These are phyloP conservation scores for Dufourea novaeangliae DNA, from an alignment of 1,140 invertebrate species.

Conservation along the genomic window DNA sequence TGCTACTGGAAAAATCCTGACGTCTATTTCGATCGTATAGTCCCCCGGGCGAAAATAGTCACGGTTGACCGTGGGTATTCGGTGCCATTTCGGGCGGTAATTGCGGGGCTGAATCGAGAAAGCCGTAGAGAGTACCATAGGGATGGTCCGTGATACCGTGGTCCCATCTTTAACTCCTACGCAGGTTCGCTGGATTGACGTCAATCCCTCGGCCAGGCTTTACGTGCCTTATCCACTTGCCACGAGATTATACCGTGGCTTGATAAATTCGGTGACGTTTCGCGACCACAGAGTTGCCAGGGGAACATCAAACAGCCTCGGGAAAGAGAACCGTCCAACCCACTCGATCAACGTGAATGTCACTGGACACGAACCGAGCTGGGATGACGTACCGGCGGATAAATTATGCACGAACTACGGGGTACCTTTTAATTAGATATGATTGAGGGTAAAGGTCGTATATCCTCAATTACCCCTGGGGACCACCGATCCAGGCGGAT, in stretches of 20 bases:
- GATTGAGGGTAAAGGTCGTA: conserved; percentile 6
- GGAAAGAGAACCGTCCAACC: rapidly evolving
- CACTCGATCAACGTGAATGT: neutral
- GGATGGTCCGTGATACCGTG: neutral
- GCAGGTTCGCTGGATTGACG: conserved; percentile 50
- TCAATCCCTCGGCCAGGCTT: conserved; percentile 46
- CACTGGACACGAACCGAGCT: neutral
- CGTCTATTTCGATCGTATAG: conserved; percentile 48
- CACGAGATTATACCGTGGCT: too few relatives aligned
- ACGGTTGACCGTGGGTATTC: conserved; percentile 47
- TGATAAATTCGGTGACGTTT: too few relatives aligned
- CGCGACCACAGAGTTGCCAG: too few relatives aligned
- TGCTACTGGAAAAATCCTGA: neutral
- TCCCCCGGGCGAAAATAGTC: conserved; percentile 41
- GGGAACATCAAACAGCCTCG: neutral
- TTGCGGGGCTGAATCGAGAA: conserved; percentile 20
- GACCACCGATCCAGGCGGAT: conserved; percentile 26
- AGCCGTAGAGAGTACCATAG: conserved; percentile 9
- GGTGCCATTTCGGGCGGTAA: conserved; percentile 43
- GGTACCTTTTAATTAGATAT: conserved; percentile 28
- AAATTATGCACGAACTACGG: conserved; percentile 15
- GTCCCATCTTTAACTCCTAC: conserved; percentile 34
- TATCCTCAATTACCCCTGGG: conserved; percentile 33
- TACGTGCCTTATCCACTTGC: conserved; percentile 8
- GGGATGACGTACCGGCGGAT: neutral